These are phyloP conservation scores for Temnothorax curvispinosus DNA, from an alignment of 1,140 invertebrate species.

Conservation along the genomic window DNA sequence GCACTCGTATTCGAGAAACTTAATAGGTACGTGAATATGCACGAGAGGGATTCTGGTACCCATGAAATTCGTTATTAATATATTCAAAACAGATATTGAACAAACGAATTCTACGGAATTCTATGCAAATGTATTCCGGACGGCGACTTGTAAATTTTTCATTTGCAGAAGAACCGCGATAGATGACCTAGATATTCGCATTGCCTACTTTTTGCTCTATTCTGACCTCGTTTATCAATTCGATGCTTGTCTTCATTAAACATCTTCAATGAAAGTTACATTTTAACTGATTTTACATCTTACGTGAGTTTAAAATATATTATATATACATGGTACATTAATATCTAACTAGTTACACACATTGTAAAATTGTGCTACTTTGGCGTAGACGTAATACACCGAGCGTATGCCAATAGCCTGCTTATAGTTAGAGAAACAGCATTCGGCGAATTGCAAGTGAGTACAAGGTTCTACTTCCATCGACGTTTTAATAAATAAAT, in stretches of 20 bases:
- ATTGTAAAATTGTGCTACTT: background rate
- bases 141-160: conserved; percentile 43
- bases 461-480: background rate
- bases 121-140: conserved; percentile 74
- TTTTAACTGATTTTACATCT: conserved; percentile 1
- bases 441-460: background rate
- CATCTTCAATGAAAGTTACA: background rate
- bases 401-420: background rate
- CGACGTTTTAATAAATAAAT: conserved; percentile 3
- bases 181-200: conserved; percentile 51
- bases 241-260: background rate
- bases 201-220: conserved; percentile 34
- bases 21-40: conserved; percentile 81
- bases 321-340: background rate
- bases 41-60: conserved; percentile 75
- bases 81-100: conserved; percentile 80
- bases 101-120: conserved; percentile 74
- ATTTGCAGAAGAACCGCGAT: conserved; percentile 49
- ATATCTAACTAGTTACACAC: background rate
- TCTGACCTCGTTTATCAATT: conserved; percentile 3
- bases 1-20: conserved; percentile 59
- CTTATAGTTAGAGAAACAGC: background rate
- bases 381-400: background rate
- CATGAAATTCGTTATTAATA: conserved; percentile 82
- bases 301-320: background rate